Conservation (phyloP, 2,888 invertebrate genomes). For the Orchestes rusci region DNA sequence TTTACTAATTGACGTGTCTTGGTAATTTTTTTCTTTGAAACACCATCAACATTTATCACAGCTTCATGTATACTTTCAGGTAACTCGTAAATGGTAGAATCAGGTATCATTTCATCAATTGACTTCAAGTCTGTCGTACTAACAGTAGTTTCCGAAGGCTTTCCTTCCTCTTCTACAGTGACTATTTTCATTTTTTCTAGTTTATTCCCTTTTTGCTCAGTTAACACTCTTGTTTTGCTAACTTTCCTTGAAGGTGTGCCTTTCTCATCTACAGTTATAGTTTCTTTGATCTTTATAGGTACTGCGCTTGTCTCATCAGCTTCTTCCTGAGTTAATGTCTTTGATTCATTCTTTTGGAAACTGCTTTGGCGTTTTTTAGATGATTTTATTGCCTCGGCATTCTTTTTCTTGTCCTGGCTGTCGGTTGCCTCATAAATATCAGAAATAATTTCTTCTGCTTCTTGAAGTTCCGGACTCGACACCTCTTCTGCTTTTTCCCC, state of each 20-base stretch:
- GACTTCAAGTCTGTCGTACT: slow-evolving; percentile 36
- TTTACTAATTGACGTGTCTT: slow-evolving; percentile 43
- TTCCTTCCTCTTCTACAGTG: slow-evolving; percentile 36
- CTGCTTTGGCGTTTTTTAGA: too few relatives aligned
- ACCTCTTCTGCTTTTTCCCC: too few relatives aligned
- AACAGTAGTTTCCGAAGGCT: slow-evolving; percentile 43
- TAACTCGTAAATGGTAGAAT: slow-evolving; percentile 39
- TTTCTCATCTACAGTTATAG: slow-evolving; percentile 27
- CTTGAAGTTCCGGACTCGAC: too few relatives aligned
- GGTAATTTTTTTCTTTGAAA: slow-evolving; percentile 39
- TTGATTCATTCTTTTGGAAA: too few relatives aligned
- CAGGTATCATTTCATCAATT: slow-evolving; percentile 40
- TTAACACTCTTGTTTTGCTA: slow-evolving; percentile 44
- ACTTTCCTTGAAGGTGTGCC: slow-evolving; percentile 35
- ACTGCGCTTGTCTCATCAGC: slow-evolving; percentile 23
- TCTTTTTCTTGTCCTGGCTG: too few relatives aligned
- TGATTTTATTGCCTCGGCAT: too few relatives aligned
- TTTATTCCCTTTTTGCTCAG: slow-evolving; percentile 38
- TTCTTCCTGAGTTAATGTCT: slow-evolving; percentile 38
- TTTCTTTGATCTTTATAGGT: slow-evolving; percentile 36
- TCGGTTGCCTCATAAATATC: too few relatives aligned
- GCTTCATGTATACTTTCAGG: slow-evolving; percentile 39
- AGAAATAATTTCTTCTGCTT: too few relatives aligned
- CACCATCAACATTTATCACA: slow-evolving; percentile 43
- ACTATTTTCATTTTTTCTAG: slow-evolving; percentile 36